Base-by-base conservation (phyloP, 2,797 vertebrate genomes). In the Acanthopagrus latus region DNA sequence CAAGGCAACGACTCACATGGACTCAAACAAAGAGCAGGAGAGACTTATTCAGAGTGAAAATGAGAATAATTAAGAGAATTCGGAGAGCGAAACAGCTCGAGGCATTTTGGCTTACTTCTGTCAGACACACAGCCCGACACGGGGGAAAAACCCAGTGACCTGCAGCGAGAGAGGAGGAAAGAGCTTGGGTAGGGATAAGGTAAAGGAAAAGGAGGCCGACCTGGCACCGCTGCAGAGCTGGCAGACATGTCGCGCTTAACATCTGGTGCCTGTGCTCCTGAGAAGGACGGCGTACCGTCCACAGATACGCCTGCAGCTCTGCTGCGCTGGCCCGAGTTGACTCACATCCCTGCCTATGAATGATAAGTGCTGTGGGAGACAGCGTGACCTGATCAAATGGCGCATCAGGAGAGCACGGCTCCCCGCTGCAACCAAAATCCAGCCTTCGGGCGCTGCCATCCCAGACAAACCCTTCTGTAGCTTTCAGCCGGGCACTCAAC, bases 221-320 rank as follows among this genome's bases (percentile, higher is more conserved):
- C 68, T 87, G 81, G 81, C 81, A 59, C 21, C 6, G 14, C 46
- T 54, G 64, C 78, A 44, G 71, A 41, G 72, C 78, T 85, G 88
- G 88, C 80, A 85, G 76, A 69, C 67, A 7, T 79, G 85, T 88
- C 83, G 80, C 68, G 71, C 62, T 1, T 43, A 89, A 89, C 91
- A 93, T 91, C 91, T 93, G 90, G 85, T 80, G 69, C 83, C 68
- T 44, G 66, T 6, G 21, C 78, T 72, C 84, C 86, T 62, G 2
- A 64, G 87, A 81, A 88, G 78, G 68, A 25, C 16, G 2, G 9
- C 14, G 44, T 71, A 55, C 65, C 66, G 20, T 84, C 83, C 81
- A 65, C 74, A 54, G 84, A 83, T 71, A 72, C 1, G 74, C 85
- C 87, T 38, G 56, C 82, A 84, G 86, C 81, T 67, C 65, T 6